Base-by-base conservation (phyloP, 2,797 vertebrate genomes). In the Melanotaenia trifasciata region DNA sequence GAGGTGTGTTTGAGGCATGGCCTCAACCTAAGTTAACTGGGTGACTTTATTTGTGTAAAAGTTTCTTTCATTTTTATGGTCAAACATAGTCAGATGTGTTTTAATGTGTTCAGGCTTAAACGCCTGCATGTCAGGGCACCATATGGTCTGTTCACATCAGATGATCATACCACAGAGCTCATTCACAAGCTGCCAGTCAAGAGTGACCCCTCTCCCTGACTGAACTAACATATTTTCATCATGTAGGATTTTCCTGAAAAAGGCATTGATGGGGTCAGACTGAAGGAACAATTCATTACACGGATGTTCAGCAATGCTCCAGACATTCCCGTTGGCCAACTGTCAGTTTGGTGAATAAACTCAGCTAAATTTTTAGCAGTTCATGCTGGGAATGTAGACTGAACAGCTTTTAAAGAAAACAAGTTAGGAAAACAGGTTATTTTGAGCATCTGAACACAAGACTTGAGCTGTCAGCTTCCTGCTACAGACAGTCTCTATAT, bases 401-500 rank as follows among this genome's bases (percentile, higher is more conserved):
- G 22, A 24, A 22, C 10, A 3, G 50, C 50, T 51, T 51, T 24
- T 9, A 24, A 11, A n/a, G 11, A 24, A 53, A 53, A 26, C 20
- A 12, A 12, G 50, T 43, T 33, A 59, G 20, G 30, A 16, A 60
- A 28, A 47, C 6, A 7, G 64, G 35, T 57, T 32, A 43, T n/a
- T 67, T 58, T 45, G 11, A 45, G 53, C 28, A n/a, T 47, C 16
- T 30, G 60, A 61, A 43, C 59, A 61, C 36, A 24, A 22, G 33
- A 28, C 16, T 45, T 32, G 35, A 20, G 35, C 24, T 11, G 20
- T 14, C 51, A 63, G 60, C 61, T 64, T 72, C 53, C 60, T 26
- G 70, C 24, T 54, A 71, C 60, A 40, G 24, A 30, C 45, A 36
- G 28, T 43, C 9, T 47, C 38, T 54, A 61, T 33, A 58, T 53